Conservation (phyloP, 2,888 invertebrate species). For the Hydraecia micacea region DNA sequence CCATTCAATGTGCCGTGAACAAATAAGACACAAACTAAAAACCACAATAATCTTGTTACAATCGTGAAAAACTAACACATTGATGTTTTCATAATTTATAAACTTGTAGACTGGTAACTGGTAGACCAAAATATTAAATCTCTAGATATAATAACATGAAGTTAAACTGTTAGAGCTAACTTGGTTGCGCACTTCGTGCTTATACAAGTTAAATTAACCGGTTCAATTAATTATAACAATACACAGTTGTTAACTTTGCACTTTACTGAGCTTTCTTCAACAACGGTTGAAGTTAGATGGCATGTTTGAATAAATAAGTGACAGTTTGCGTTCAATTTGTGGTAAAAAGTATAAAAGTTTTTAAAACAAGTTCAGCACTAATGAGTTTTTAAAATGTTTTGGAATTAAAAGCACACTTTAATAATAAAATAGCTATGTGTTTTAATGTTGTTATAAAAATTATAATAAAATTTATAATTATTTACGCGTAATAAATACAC, state of each 20-base stretch:
- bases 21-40: slow-evolving; percentile 16
- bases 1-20: background rate
- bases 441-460: background rate
- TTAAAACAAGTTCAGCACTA: background rate
- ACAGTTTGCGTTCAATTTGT: slow-evolving; percentile 22
- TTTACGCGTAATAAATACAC: background rate
- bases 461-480: no score
- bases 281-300: slow-evolving; percentile 7
- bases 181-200: slow-evolving; percentile 12
- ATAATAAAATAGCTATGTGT: background rate
- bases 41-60: background rate
- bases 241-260: slow-evolving; percentile 25
- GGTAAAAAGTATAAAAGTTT: slow-evolving; percentile 18
- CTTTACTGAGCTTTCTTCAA: slow-evolving; percentile 34
- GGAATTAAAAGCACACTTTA: background rate
- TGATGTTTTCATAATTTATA: slow-evolving; percentile 3
- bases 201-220: slow-evolving; percentile 38
- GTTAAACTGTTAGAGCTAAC: slow-evolving; percentile 24
- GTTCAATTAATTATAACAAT: slow-evolving; percentile 39
- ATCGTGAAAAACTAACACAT: slow-evolving; percentile 1
- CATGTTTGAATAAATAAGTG: slow-evolving; percentile 20
- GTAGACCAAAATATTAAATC: background rate
- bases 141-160: background rate
- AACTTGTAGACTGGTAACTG: slow-evolving; percentile 1
- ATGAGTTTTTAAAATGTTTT: slow-evolving; percentile 5